phyloP scores from a whole-genome alignment of 2,113 vertebrate genomes.

The Ceyx melanurus region DNA sequence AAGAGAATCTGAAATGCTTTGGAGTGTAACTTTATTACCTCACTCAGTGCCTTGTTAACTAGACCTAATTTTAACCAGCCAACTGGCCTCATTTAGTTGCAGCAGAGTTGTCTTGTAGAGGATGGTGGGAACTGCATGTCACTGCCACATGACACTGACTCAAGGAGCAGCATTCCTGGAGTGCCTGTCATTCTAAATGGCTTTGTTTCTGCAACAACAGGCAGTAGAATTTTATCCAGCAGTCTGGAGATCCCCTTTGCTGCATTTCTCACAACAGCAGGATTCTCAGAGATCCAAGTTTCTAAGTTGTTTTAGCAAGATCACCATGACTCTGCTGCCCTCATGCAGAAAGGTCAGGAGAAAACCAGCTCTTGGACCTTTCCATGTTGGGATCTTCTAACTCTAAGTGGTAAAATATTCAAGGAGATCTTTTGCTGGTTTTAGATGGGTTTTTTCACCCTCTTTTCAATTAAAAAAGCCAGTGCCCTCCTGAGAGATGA shows the following conservation, averaged over 20 bases:
- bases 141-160: not conserved
- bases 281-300: not conserved
- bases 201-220: not conserved
- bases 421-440: not conserved
- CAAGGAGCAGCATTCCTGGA: not conserved
- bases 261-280: not conserved
- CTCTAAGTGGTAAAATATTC: not conserved
- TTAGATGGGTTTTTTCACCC: too few species aligned
- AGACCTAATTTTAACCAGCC: slow-evolving; percentile 22
- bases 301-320: not conserved
- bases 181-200: not conserved
- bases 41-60: not conserved
- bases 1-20: not conserved
- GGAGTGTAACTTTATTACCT: not conserved
- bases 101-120: not conserved
- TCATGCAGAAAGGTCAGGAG: not conserved
- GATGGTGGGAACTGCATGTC: not conserved
- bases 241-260: not conserved
- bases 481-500: slow-evolving; percentile 16
- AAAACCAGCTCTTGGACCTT: not conserved
- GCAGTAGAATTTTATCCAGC: not conserved
- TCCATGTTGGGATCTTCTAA: not conserved
- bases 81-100: not conserved
- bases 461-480: slow-evolving; percentile 20
- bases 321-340: not conserved